Conservation (phyloP, 2,797 vertebrate species). For the Lates japonicus region DNA sequence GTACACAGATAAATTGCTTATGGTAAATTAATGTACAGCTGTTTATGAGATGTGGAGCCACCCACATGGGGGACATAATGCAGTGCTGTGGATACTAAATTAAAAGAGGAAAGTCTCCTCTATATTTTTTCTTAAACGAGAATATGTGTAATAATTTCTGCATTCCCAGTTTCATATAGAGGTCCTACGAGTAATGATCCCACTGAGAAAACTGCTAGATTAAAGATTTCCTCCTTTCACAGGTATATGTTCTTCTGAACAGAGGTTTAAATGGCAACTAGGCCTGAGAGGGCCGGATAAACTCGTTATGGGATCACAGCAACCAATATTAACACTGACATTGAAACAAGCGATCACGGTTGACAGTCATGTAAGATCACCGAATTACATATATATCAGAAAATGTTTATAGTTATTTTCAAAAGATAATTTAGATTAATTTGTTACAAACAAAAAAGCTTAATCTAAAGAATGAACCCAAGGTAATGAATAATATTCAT, state of each 20-base stretch:
- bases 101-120: conserved; percentile 37
- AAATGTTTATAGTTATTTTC: too few species aligned
- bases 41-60: conserved; percentile 52
- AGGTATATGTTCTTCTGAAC: too few species aligned
- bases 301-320: too few species aligned
- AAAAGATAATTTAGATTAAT: neutral
- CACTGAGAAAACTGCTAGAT: conserved; percentile 5
- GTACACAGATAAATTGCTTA: conserved; percentile 77
- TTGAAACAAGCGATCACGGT: too few species aligned
- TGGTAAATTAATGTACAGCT: conserved; percentile 73
- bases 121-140: neutral
- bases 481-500: neutral
- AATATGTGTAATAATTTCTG: conserved; percentile 5
- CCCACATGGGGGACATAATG: conserved; percentile 54
- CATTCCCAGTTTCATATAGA: neutral
- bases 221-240: conserved; percentile 55
- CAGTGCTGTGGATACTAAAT: conserved; percentile 56
- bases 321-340: too few species aligned
- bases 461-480: neutral
- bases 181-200: conserved; percentile 13
- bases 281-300: too few species aligned
- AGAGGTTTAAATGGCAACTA: too few species aligned
- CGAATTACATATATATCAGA: too few species aligned
- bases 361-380: too few species aligned
- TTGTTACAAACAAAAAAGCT: neutral